Base-by-base conservation (phyloP, 1,140 invertebrate species). In the Littorina saxatilis region DNA sequence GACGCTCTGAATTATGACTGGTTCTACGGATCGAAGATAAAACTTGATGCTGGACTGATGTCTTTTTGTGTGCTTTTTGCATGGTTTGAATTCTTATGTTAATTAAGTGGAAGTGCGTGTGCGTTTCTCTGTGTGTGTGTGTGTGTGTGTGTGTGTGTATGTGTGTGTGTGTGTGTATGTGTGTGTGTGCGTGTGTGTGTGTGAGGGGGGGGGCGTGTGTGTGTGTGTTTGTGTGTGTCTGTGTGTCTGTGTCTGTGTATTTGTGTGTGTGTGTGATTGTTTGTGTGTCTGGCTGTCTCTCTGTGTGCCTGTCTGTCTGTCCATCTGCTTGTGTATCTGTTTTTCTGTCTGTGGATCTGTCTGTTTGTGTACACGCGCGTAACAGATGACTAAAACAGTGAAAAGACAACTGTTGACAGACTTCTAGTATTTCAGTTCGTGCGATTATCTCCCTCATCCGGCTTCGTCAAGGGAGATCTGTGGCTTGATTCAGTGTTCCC, bases 121-220 rank as follows among this genome's bases (percentile, higher is more conserved):
- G 61, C 35, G 61, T 66, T 27, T 66, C 27, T 66, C 27, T 58
- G 55, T 58, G 55, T 58, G 55, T 58, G 55, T 27, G 55, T 27
- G 55, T 58, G 55, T 58, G 55, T 27, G 55, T 58, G 55, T 58
- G 55, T 58, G 55, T 58, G 55, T 58, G 55, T 58, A 23, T 58
- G 55, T 27, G 55, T 27, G 55, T 58, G 55, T 27, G 55, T 58
- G 55, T 27, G 55, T 58, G 55, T 58, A 23, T 27, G 55, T 58
- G 55, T 58, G 55, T 27, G 55, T 58, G 55, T 58, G 55, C 23
- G 55, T n/a, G 15, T 20, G 15, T 58, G 55, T 58, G 55, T 7
- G 15, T 58, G 17, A 13, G 9, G 15, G 9, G 23, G 4, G 55
- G 17, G 55, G n/a, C 4, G 15, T 58, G n/a, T 58, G 15, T 23